A percentile compares a stretch with the other conserved stretches of the same genome.
Conservation (phyloP, 2,888 invertebrate genomes). For the Cacoxenus indagator region DNA sequence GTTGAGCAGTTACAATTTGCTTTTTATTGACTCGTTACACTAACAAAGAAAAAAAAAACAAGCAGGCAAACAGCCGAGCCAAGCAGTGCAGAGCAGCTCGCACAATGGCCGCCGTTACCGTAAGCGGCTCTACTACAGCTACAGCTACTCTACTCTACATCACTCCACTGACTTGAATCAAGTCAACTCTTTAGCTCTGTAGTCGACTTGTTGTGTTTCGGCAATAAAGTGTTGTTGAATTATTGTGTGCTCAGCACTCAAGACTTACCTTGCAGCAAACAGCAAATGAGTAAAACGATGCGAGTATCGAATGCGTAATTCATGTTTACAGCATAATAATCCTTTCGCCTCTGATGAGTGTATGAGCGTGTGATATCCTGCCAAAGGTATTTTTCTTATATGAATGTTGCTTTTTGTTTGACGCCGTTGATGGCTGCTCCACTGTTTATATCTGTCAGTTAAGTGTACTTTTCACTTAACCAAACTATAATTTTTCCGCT, state of each 20-base stretch:
- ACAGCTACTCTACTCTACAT: too few species aligned
- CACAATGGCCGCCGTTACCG: not conserved
- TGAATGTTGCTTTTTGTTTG: not conserved
- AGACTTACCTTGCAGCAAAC: conserved; percentile 64
- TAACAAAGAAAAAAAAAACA: not conserved
- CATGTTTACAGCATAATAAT: conserved; percentile 69
- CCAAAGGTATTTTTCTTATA: not conserved
- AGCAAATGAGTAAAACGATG: conserved; percentile 66
- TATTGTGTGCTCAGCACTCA: not conserved
- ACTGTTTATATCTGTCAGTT: not conserved
- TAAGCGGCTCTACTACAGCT: not conserved
- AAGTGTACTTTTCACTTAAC: not conserved
- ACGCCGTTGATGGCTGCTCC: not conserved
- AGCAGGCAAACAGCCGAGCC: not conserved
- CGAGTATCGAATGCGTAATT: conserved; percentile 66
- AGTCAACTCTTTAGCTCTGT: too few species aligned
- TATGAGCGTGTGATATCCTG: not conserved
- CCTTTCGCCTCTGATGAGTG: conserved; percentile 29
- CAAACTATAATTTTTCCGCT: not conserved
- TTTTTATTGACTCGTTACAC: conserved; percentile 52
- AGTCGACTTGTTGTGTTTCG: too few species aligned
- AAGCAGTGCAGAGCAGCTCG: not conserved
- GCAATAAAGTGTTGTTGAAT: not conserved
- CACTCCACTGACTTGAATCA: too few species aligned
- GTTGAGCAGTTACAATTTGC: conserved; percentile 58